A percentile compares a stretch with the other conserved stretches of the same genome.
These are phyloP conservation scores for Xenopus tropicalis DNA, from an alignment of 2,113 vertebrate genomes.

Conservation along the genomic window UCB_Xtro_10.0 CM004448.2:82331501-82332000, in stretches of 20 bases:
- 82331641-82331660: slow-evolving; percentile 18
- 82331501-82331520: slow-evolving; percentile 27
- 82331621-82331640: slow-evolving; percentile 28
- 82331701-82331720: background rate
- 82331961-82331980: slow-evolving; percentile 2
- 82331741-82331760: slow-evolving; percentile 46
- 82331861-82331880: slow-evolving; percentile 28
- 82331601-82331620: slow-evolving; percentile 22
- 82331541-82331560: slow-evolving; percentile 13
- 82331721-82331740: slow-evolving; percentile 54
- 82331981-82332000: slow-evolving; percentile 28
- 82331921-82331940: slow-evolving; percentile 47
- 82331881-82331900: slow-evolving; percentile 35
- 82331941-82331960: slow-evolving; percentile 44
- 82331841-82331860: slow-evolving; percentile 2
- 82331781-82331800: slow-evolving; percentile 44
- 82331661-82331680: slow-evolving; percentile 23
- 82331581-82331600: slow-evolving; percentile 27
- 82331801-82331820: slow-evolving; percentile 44
- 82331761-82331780: slow-evolving; percentile 18
- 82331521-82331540: slow-evolving; percentile 29
- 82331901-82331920: slow-evolving; percentile 6
- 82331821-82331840: slow-evolving; percentile 6
- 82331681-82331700: slow-evolving; percentile 15
- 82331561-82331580: slow-evolving; percentile 29